Base-by-base conservation (phyloP, 2,113 vertebrate species). In the Nyctereutes procyonoides region DNA sequence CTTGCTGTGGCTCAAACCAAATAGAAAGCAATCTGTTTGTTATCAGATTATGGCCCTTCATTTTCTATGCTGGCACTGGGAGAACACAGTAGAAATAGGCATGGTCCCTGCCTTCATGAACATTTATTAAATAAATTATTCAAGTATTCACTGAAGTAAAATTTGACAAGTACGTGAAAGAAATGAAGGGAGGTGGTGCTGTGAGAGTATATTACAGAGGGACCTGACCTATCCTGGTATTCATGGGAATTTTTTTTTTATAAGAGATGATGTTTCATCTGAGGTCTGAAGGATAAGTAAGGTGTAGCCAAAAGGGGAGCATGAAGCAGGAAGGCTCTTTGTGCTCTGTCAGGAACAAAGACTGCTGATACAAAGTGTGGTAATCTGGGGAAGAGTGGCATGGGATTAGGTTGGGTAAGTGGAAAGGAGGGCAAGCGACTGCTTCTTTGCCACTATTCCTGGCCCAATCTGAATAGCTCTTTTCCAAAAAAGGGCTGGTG, bases 101-200 rank as follows among this genome's bases (percentile, higher is more conserved):
- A 65, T 5, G 20, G 28, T 43, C 58, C 53, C 20, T 84, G 51
- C 48, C 48, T 95, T 93, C 32, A 24, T 35, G 51, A 93, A 93
- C 4, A 95, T 69, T 84, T 65, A 73, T 73, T 88, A 84, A 87
- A 81, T 43, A 86, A 71, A 80, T 90, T 88, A 56, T 71, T 77
- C 24, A 97, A 96, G 73, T 96, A 95, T 83, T 89, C 56, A 90
- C 35, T 91, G 65, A 83, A 81, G 53, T 91, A 95, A 94, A 93
- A 67, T 84, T 87, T 96, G 85, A 17, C 71, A 71, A 81, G 48
- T 85, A 7, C 2, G 4, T 88, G 65, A 96, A 77, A 94, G 30
- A 84, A 96, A 90, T 28, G n/a, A 86, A 30, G 63, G 20, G 28
- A 48, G 22, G 17, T 60, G 43, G 51, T 28, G 35, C 56, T 92